These are phyloP conservation scores for Lottia scabra DNA, from an alignment of 2,888 invertebrate species.

Conservation along the genomic window DNA sequence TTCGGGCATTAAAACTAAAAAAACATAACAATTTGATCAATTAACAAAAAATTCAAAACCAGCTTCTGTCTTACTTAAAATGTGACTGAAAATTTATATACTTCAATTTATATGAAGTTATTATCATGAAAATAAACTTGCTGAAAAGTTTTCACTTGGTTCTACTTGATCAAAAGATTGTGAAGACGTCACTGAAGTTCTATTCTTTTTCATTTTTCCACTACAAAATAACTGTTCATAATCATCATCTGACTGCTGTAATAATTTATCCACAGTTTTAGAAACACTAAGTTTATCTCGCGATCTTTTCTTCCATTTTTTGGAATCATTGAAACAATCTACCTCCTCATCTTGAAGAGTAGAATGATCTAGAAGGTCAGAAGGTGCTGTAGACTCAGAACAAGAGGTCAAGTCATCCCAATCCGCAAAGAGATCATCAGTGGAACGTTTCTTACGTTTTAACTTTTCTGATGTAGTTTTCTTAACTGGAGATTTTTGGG, in stretches of 20 bases:
- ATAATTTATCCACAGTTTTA: conserved; percentile 39
- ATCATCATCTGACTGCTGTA: conserved; percentile 44
- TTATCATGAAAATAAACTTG: too few species aligned
- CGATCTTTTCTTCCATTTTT: conserved; percentile 36
- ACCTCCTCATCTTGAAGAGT: conserved; percentile 42
- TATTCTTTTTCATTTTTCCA: conserved; percentile 39
- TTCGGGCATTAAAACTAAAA: too few species aligned
- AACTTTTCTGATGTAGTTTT: neutral
- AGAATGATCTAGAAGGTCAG: conserved; percentile 33
- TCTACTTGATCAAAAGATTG: too few species aligned
- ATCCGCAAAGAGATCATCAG: conserved; percentile 5
- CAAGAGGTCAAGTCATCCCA: neutral
- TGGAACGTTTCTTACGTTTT: neutral
- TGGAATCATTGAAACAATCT: conserved; percentile 35
- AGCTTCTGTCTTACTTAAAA: too few species aligned
- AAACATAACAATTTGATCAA: too few species aligned
- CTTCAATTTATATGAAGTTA: too few species aligned
- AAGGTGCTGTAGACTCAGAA: neutral
- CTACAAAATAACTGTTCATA: conserved; percentile 41
- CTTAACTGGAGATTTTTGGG: neutral
- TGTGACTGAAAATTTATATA: too few species aligned
- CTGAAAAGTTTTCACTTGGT: too few species aligned
- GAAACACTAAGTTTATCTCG: conserved; percentile 18
- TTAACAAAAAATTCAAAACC: too few species aligned
- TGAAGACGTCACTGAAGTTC: too few species aligned